Evolutionary conservation across 2,888 invertebrate genomes (phyloP).

Genomic region (Charanyca ferruginea): DNA sequence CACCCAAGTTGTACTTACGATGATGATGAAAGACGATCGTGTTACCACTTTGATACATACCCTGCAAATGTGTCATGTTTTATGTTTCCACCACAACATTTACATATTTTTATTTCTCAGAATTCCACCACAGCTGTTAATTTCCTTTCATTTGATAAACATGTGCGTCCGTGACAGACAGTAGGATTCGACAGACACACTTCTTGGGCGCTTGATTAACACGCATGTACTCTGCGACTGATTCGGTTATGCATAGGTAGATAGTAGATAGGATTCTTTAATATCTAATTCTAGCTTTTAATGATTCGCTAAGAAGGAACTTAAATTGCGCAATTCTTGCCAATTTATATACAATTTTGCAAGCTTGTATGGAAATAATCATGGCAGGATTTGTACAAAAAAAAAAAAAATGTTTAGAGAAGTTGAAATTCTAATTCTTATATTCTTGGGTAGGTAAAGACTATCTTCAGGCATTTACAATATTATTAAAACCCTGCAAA

Average conservation of each 20-base stretch:
- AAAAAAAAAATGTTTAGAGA: no score
- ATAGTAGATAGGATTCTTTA: slow-evolving; percentile 6
- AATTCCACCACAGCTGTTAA: slow-evolving; percentile 19
- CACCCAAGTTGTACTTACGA: slow-evolving; percentile 1
- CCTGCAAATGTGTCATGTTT: slow-evolving; percentile 13
- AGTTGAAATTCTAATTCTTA: no score
- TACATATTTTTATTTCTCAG: slow-evolving; percentile 30
- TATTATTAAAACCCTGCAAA: no score
- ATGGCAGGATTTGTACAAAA: no score
- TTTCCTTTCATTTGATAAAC: slow-evolving; percentile 1
- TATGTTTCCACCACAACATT: slow-evolving; percentile 41
- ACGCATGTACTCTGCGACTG: slow-evolving; percentile 11
- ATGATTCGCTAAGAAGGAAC: no score
- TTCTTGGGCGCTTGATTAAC: slow-evolving; percentile 8
- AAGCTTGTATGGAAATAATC: no score
- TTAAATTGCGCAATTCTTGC: slow-evolving; percentile 15
- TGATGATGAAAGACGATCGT: neutral
- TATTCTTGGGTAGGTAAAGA: no score
- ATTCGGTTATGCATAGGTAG: slow-evolving; percentile 9
- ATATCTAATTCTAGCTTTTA: no score
- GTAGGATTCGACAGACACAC: slow-evolving; percentile 15
- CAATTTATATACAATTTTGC: slow-evolving; percentile 1
- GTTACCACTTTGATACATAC: neutral
- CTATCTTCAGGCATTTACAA: no score
- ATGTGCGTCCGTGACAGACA: slow-evolving; percentile 4